These are phyloP conservation scores for Elysia crispata DNA, from an alignment of 2,888 invertebrate species.

Conservation along the genomic window DNA sequence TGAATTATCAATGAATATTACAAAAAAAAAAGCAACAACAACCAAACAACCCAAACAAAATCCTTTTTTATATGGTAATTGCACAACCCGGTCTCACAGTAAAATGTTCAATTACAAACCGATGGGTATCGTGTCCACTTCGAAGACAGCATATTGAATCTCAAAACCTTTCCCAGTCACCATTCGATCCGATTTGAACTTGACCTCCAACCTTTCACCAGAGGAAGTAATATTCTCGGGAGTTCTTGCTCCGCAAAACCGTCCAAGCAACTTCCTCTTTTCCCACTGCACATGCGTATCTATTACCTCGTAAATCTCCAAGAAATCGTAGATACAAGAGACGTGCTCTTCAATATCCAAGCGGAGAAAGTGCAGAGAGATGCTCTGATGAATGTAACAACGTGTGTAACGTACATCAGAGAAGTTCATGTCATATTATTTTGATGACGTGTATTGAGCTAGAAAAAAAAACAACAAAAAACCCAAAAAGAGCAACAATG, in stretches of 20 bases:
- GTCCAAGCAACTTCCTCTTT: slow-evolving; percentile 33
- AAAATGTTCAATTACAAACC: no score
- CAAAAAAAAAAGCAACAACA: no score
- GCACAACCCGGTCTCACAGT: no score
- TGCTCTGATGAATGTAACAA: slow-evolving; percentile 31
- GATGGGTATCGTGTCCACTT: neutral
- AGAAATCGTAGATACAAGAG: slow-evolving; percentile 44
- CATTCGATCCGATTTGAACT: slow-evolving; percentile 55
- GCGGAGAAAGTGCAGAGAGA: slow-evolving; percentile 37
- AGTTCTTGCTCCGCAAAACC: slow-evolving; percentile 45
- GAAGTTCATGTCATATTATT: no score
- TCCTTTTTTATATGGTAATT: no score
- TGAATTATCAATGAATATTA: no score
- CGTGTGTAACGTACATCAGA: neutral
- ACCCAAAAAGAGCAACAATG: no score
- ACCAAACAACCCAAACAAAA: no score
- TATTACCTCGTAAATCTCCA: slow-evolving; percentile 42
- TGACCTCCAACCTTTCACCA: slow-evolving; percentile 49
- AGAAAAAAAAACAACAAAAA: no score
- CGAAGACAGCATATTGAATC: slow-evolving; percentile 45
- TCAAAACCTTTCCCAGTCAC: slow-evolving; percentile 54
- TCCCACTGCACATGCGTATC: neutral
- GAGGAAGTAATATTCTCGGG: slow-evolving; percentile 54
- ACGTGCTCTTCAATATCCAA: slow-evolving; percentile 49
- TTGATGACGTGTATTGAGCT: no score